phyloP scores from a whole-genome alignment of 2,888 invertebrate species.

The Callyntrura sp. region DNA sequence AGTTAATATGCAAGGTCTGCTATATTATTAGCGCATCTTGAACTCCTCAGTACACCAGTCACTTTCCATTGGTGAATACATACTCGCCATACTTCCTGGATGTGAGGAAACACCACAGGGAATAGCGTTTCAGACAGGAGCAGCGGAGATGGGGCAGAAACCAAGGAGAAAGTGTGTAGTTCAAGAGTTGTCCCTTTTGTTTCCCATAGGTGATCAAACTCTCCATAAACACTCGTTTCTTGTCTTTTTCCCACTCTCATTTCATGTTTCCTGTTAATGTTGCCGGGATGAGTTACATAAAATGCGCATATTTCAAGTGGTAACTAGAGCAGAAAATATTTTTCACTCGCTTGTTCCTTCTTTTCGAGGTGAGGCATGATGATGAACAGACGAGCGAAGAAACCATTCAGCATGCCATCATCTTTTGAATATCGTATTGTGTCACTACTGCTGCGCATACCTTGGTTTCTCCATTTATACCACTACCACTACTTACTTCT shows the following conservation, averaged over 20 bases:
- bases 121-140: neutral
- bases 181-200: constrained; percentile 49
- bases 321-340: constrained; percentile 73
- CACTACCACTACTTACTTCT: neutral
- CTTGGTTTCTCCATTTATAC: neutral
- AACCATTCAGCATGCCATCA: constrained; percentile 25
- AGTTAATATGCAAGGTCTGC: neutral
- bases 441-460: neutral
- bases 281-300: constrained; percentile 29
- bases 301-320: constrained; percentile 67
- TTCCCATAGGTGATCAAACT: constrained; percentile 71
- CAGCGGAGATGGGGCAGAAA: constrained; percentile 8
- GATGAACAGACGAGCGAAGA: constrained; percentile 24
- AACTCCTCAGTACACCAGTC: no score
- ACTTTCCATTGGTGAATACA: neutral
- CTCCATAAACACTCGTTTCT: constrained; percentile 58
- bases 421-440: neutral
- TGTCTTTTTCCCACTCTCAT: constrained; percentile 32
- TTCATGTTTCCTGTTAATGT: constrained; percentile 49
- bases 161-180: constrained; percentile 17
- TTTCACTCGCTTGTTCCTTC: constrained; percentile 57
- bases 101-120: constrained; percentile 28
- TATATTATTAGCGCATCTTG: no score
- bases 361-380: constrained; percentile 50
- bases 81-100: no score